Percentiles rank a stretch among this genome's conserved stretches.
Evolutionary conservation across 2,797 vertebrate species (phyloP).

Genomic region (Onychomys arenicola): DNA sequence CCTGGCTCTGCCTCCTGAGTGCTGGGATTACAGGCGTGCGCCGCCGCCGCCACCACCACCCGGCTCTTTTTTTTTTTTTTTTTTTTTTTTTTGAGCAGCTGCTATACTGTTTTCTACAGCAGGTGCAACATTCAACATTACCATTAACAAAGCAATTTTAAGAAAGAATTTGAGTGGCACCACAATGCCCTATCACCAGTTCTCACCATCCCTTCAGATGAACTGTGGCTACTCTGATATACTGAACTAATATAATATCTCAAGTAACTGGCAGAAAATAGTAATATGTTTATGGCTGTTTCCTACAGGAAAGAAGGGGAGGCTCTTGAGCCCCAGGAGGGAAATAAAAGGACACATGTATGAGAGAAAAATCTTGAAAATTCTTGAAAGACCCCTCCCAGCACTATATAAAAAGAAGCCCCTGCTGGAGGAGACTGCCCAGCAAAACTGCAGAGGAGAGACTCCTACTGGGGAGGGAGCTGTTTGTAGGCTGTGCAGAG

Average conservation of each 20-base stretch:
- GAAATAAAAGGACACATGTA: neutral
- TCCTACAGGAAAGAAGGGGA: neutral
- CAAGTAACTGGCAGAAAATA: constrained; percentile 10
- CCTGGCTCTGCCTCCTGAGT: no score
- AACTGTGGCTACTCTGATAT: neutral
- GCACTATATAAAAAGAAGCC: neutral
- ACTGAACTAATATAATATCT: neutral
- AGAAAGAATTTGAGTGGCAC: neutral
- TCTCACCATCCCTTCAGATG: neutral
- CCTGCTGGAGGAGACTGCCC: neutral
- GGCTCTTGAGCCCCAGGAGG: neutral
- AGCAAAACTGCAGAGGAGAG: neutral
- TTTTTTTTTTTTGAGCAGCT: neutral
- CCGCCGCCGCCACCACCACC: no score
- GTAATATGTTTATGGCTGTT: neutral
- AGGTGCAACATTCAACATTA: neutral
- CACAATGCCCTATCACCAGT: neutral
- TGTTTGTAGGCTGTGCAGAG: neutral
- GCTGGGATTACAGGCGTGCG: no score
- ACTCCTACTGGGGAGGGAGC: neutral
- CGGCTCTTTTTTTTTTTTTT: neutral
- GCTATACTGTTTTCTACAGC: neutral
- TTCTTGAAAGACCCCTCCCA: neutral
- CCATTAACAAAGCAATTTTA: neutral
- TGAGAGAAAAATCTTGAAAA: neutral